Base-by-base conservation (phyloP, 2,888 invertebrate genomes). In the Gari tellinella region DNA sequence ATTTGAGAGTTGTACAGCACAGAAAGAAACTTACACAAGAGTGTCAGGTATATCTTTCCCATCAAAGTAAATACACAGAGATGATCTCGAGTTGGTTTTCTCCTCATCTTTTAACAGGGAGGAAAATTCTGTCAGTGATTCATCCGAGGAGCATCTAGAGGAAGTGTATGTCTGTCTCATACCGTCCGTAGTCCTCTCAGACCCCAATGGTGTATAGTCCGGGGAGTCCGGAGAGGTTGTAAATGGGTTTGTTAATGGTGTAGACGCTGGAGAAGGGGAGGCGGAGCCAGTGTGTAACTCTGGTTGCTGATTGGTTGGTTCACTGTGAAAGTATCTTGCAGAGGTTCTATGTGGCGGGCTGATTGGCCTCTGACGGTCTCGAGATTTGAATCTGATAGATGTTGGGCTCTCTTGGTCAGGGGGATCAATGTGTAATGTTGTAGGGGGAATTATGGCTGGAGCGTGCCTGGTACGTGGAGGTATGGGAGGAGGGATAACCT, bases 111-210 rank as follows among this genome's bases (percentile, higher is more conserved):
- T 89, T n/a, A 93, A 84, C 38, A 92, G 81, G 0, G 92, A 90
- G 3, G 90, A 87, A 43, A 55, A 95, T 94, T 25, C 96, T 94
- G 88, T 94, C 41, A 92, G 78, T 1, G 92, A 92, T 63, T 92
- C 92, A 3, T 87, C 90, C 46, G 90, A 93, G 75, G 86, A 92
- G 25, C 88, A 88, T 21, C 89, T 86, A 48, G 87, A 84, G 25
- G 87, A 84, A 26, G 89, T 89, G 83, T 88, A 91, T 70, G 86
- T 83, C 84, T 90, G 85, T 46, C 65, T 72, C 26, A 67, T 66
- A 7, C 41, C 43, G 26, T 60, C 10, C 62, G 67, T 8, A 62
- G 60, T 14, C 41, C 41, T 41, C 26, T 26, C 52, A 4, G 37
- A 25, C 8, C 46, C 26, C 5, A 56, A 56, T 40, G 40, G 23